Conservation (phyloP, 2,888 invertebrate species). For the Tryphoninae sp. region DNA sequence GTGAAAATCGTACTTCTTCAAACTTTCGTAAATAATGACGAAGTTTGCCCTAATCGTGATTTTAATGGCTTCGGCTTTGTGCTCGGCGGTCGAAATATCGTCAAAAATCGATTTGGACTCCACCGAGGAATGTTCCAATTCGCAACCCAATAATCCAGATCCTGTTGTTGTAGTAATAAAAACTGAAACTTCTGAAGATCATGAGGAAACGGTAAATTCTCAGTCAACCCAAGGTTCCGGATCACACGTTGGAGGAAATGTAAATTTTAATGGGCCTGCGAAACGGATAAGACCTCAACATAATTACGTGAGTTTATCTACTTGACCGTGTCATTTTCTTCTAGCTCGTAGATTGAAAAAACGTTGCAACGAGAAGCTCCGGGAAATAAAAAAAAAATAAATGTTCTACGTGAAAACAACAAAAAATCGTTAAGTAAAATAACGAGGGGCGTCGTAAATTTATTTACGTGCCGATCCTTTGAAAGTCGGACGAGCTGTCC, state of each 20-base stretch:
- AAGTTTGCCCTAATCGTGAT: conserved; percentile 18
- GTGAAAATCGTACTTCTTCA: conserved; percentile 25
- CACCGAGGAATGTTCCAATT: conserved; percentile 49
- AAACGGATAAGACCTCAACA: conserved; percentile 38
- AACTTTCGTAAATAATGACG: conserved; percentile 32
- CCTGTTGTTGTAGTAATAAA: conserved; percentile 45
- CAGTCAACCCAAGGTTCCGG: conserved; percentile 13
- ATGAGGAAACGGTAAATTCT: conserved; percentile 8
- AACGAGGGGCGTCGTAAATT: conserved; percentile 56
- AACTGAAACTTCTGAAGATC: conserved; percentile 29
- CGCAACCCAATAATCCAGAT: conserved; percentile 24
- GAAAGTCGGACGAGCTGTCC: conserved; percentile 57
- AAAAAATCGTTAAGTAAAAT: conserved; percentile 47
- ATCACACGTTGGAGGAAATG: conserved; percentile 25
- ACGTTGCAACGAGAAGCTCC: neutral
- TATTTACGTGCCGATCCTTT: conserved; percentile 56
- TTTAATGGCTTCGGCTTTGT: conserved; percentile 8
- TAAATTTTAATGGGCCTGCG: conserved; percentile 27
- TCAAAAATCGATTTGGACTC: conserved; percentile 70
- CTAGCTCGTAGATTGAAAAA: neutral
- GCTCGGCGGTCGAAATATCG: conserved; percentile 61
- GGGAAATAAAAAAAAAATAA: conserved; percentile 4
- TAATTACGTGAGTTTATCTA: conserved; percentile 44
- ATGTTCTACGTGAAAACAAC: neutral
- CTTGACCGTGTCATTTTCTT: conserved; percentile 9